Percentiles rank a stretch among this genome's conserved stretches.
These are phyloP conservation scores for Myiothlypis coronata DNA, from an alignment of 2,797 vertebrate species.

Conservation along the genomic window DNA sequence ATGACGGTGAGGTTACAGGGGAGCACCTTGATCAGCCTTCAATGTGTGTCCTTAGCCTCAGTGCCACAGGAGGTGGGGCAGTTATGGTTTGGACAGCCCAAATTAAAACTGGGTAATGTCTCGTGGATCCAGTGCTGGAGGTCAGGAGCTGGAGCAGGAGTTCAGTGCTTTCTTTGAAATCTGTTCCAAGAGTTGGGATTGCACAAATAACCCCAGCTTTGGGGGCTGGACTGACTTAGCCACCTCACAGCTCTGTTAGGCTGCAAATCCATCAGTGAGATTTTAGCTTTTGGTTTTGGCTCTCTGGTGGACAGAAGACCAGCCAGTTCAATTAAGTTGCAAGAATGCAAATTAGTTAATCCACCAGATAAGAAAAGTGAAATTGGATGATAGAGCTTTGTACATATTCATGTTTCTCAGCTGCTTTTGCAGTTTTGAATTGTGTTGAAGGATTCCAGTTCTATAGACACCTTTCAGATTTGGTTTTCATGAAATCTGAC, in stretches of 20 bases:
- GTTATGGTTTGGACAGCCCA: not conserved
- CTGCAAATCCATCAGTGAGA: not conserved
- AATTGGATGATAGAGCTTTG: not conserved
- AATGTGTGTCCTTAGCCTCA: not conserved
- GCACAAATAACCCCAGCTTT: not conserved
- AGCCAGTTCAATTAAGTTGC: not conserved
- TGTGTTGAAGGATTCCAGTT: not conserved
- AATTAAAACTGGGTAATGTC: not conserved
- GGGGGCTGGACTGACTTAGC: not conserved
- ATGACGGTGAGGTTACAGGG: slow-evolving; percentile 84
- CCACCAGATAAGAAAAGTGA: not conserved
- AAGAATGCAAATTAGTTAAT: not conserved
- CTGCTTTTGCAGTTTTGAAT: not conserved
- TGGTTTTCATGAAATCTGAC: not conserved
- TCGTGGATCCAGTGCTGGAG: not conserved
- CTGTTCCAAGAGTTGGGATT: not conserved
- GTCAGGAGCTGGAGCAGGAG: not conserved
- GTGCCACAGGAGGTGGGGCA: not conserved
- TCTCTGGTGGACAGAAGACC: not conserved
- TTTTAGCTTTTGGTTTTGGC: not conserved
- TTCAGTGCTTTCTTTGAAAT: not conserved
- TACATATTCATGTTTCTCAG: not conserved
- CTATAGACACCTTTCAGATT: not conserved
- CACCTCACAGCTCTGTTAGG: not conserved
- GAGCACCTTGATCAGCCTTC: not conserved